Conservation (phyloP, 2,113 vertebrate species). For the Notarius lentiginosus region DNA sequence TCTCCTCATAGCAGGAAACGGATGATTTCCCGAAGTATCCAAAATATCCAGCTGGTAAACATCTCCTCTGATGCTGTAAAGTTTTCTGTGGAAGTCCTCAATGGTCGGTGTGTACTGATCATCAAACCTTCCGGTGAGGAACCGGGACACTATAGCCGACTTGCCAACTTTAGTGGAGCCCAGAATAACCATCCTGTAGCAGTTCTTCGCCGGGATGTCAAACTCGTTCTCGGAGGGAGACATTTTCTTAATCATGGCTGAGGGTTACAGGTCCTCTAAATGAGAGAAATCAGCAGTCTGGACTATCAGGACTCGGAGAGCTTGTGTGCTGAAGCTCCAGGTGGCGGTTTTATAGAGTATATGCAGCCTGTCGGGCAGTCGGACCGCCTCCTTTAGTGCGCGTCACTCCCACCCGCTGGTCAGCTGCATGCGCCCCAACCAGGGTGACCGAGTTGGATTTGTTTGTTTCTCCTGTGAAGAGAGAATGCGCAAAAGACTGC, state of each 20-base stretch:
- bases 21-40: conserved; percentile 94
- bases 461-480: not conserved
- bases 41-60: conserved; percentile 96
- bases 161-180: conserved; percentile 98
- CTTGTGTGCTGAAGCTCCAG: not conserved
- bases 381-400: not conserved
- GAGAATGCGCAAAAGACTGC: not conserved
- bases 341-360: not conserved
- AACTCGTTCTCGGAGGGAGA: conserved; percentile 85
- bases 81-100: conserved; percentile 98
- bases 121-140: conserved; percentile 91
- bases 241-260: conserved; percentile 96
- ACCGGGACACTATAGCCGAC: conserved; percentile 94
- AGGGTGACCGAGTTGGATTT: not conserved
- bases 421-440: not conserved
- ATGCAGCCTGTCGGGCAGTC: no score
- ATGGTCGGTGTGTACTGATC: conserved; percentile 98
- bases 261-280: not conserved
- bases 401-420: not conserved
- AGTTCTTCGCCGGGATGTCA: conserved; percentile 92
- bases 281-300: not conserved
- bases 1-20: conserved; percentile 95
- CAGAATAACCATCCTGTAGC: conserved; percentile 96
- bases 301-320: not conserved
- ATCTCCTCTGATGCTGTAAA: conserved; percentile 95